Evolutionary conservation across 2,113 vertebrate species (phyloP).

Genomic region (Chrysochloris asiatica): DNA sequence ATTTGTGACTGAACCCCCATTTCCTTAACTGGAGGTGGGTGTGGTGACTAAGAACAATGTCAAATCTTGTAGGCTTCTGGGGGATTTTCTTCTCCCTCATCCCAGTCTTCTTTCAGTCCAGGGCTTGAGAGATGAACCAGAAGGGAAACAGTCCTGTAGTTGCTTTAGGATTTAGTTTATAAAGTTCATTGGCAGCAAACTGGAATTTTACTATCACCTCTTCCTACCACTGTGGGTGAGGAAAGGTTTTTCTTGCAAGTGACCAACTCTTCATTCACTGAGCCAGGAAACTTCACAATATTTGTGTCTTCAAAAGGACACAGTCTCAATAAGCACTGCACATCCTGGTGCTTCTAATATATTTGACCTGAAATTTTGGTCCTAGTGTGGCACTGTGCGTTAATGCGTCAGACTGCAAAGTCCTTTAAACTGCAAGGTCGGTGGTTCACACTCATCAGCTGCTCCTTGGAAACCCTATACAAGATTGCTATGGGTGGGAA

Average conservation of each 20-base stretch:
- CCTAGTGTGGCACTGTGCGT: too few species aligned
- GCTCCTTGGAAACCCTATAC: too few species aligned
- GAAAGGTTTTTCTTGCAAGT: not conserved
- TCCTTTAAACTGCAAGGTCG: too few species aligned
- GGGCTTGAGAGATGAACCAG: slow-evolving; percentile 47
- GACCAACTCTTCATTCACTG: slow-evolving; percentile 65
- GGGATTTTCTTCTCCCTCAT: not conserved
- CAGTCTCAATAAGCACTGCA: not conserved
- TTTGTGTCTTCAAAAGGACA: not conserved
- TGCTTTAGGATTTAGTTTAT: slow-evolving; percentile 65
- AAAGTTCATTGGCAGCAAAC: slow-evolving; percentile 66
- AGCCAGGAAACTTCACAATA: not conserved
- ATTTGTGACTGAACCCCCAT: slow-evolving; percentile 50
- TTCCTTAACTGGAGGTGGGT: slow-evolving; percentile 46
- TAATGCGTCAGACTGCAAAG: too few species aligned
- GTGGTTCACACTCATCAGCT: too few species aligned
- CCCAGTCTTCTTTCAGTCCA: not conserved
- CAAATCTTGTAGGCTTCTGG: not conserved
- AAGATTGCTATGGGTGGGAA: too few species aligned
- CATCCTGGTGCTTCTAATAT: slow-evolving; percentile 8
- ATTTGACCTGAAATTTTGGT: not conserved
- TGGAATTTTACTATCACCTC: slow-evolving; percentile 41
- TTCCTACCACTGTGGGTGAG: not conserved
- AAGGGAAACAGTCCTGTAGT: slow-evolving; percentile 44
- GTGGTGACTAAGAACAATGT: not conserved